Conservation (phyloP, 2,888 invertebrate genomes). For the Eumacrocentrus americanus region DNA sequence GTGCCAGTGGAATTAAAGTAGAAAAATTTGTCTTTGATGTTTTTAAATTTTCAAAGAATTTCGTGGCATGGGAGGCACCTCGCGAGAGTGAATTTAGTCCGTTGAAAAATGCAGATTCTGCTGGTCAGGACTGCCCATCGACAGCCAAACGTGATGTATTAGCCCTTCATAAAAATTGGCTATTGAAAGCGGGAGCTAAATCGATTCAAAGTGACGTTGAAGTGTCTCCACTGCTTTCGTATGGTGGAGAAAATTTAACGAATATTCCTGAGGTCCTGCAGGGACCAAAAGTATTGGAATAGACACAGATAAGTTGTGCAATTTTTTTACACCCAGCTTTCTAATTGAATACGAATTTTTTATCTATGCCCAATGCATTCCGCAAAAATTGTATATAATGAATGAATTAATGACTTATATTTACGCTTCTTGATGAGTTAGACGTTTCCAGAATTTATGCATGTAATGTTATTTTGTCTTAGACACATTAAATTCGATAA, state of each 20-base stretch:
- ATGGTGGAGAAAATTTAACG: slow-evolving; percentile 85
- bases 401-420: too few relatives aligned
- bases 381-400: too few relatives aligned
- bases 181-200: slow-evolving; percentile 81
- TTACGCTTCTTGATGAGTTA: too few relatives aligned
- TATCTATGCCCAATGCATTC: too few relatives aligned
- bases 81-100: slow-evolving; percentile 96
- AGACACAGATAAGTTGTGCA: slow-evolving; percentile 3
- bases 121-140: slow-evolving; percentile 87
- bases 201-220: slow-evolving; percentile 75
- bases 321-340: slow-evolving; percentile 2
- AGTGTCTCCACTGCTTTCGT: slow-evolving; percentile 89
- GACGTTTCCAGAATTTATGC: too few relatives aligned
- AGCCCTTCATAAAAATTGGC: slow-evolving; percentile 77
- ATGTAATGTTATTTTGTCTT: too few relatives aligned
- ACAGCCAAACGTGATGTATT: slow-evolving; percentile 83
- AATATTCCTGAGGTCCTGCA: slow-evolving; percentile 69
- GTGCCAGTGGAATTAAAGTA: slow-evolving; percentile 96
- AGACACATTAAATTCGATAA: too few relatives aligned
- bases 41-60: slow-evolving; percentile 88
- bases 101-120: slow-evolving; percentile 89
- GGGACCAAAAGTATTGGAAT: slow-evolving; percentile 64
- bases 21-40: slow-evolving; percentile 99
- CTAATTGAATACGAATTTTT: too few relatives aligned
- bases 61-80: slow-evolving; percentile 91